A percentile compares a stretch with the other conserved stretches of the same genome.
These are phyloP conservation scores for Cheilosia vernalis DNA, from an alignment of 2,888 invertebrate species.

Conservation along the genomic window DNA sequence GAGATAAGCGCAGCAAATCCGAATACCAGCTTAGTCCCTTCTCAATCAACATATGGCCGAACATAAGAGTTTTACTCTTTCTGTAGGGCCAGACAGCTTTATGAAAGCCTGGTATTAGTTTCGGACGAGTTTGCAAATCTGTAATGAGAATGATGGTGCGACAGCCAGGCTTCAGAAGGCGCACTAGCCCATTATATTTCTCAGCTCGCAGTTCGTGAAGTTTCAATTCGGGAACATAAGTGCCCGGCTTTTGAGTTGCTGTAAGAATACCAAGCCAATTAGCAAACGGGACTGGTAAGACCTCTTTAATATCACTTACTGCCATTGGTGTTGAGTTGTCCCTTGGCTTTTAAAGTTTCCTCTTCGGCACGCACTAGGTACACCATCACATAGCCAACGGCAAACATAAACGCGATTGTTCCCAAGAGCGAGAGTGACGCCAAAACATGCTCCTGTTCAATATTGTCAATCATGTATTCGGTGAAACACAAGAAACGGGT, in stretches of 20 bases:
- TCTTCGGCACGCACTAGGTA: slow-evolving; percentile 87
- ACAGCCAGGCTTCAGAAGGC: slow-evolving; percentile 96
- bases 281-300: not conserved
- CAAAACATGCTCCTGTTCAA: slow-evolving; percentile 90
- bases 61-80: slow-evolving; percentile 97
- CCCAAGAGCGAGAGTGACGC: slow-evolving; percentile 91
- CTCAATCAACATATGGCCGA: slow-evolving; percentile 96
- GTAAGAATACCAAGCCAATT: slow-evolving; percentile 4
- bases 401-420: slow-evolving; percentile 90
- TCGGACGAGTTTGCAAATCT: slow-evolving; percentile 93
- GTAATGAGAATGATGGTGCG: slow-evolving; percentile 95
- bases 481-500: slow-evolving; percentile 87
- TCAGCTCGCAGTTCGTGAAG: slow-evolving; percentile 97
- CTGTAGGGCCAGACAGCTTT: slow-evolving; percentile 97
- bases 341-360: slow-evolving; percentile 81
- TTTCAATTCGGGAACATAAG: slow-evolving; percentile 86
- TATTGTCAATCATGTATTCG: slow-evolving; percentile 89
- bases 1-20: slow-evolving; percentile 92
- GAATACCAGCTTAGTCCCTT: slow-evolving; percentile 97
- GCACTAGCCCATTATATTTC: slow-evolving; percentile 97
- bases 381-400: slow-evolving; percentile 93
- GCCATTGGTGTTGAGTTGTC: slow-evolving; percentile 78
- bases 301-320: slow-evolving; percentile 75
- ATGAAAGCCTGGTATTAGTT: slow-evolving; percentile 95
- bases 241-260: slow-evolving; percentile 76